phyloP scores from a whole-genome alignment of 1,140 invertebrate species.

The Drosophila arizonae region DNA sequence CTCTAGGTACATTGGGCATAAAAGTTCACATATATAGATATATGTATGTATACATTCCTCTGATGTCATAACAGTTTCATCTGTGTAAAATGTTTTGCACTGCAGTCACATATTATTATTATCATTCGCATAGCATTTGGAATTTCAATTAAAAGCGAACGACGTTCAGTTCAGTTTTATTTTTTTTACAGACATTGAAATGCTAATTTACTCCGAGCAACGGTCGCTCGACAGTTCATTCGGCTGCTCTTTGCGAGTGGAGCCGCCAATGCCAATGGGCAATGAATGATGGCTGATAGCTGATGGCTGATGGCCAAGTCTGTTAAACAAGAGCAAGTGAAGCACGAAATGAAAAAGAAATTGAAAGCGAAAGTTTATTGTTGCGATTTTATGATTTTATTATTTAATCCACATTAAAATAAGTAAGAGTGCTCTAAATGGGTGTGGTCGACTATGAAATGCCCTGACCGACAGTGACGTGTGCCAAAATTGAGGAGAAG shows the following conservation, averaged over 20 bases:
- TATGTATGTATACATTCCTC: conserved; percentile 5
- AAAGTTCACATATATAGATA: conserved; percentile 1
- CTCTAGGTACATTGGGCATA: conserved; percentile 7
- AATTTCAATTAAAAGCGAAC: conserved; percentile 63
- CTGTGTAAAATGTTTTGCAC: conserved; percentile 48
- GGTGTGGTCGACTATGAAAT: not conserved
- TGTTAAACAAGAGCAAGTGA: conserved; percentile 19
- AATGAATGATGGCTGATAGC: conserved; percentile 13
- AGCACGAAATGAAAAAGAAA: conserved; percentile 47
- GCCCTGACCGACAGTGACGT: too few species aligned
- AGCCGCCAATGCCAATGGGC: conserved; percentile 1
- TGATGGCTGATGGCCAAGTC: conserved; percentile 2
- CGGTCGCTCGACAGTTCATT: not conserved
- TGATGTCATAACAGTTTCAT: conserved; percentile 43
- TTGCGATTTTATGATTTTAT: conserved; percentile 26
- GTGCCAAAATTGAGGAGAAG: too few species aligned
- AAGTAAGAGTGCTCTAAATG: conserved; percentile 3
- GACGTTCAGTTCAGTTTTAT: conserved; percentile 6
- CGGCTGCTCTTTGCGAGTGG: not conserved
- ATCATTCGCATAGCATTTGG: conserved; percentile 48
- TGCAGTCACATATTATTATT: conserved; percentile 64
- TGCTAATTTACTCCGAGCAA: conserved; percentile 35
- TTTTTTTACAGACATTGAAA: conserved; percentile 31
- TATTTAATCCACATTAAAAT: conserved; percentile 26
- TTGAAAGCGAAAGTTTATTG: conserved; percentile 65